Conservation (phyloP, 2,888 invertebrate species). For the Theristus sp. region DNA sequence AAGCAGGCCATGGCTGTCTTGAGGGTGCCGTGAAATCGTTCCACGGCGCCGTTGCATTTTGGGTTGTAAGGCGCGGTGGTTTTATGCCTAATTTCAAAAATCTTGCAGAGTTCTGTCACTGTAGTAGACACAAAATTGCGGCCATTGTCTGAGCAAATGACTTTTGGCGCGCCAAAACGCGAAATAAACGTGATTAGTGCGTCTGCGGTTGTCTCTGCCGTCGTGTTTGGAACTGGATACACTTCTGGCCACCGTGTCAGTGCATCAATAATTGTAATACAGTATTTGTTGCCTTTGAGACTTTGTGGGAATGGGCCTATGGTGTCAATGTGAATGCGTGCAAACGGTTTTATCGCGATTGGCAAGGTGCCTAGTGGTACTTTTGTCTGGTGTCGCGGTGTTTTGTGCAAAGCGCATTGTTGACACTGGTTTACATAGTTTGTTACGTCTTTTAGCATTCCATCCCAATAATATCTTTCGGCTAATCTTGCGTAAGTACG, state of each 20-base stretch:
- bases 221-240: not conserved
- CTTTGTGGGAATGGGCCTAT: not conserved
- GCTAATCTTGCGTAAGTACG: not conserved
- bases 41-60: not conserved
- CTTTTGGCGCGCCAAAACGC: not conserved
- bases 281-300: not conserved
- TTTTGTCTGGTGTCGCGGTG: not conserved
- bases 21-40: no score
- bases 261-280: not conserved
- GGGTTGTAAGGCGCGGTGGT: not conserved
- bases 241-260: not conserved
- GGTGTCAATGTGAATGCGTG: not conserved
- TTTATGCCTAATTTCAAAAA: not conserved
- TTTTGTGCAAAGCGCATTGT: not conserved
- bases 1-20: not conserved
- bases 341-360: not conserved
- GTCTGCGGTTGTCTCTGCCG: not conserved
- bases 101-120: not conserved
- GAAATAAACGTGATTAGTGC: not conserved
- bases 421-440: not conserved
- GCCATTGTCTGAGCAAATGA: not conserved
- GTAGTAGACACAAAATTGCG: no score
- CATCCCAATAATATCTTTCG: not conserved
- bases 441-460: not conserved
- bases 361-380: not conserved